Percentiles rank a stretch among this genome's conserved stretches.
phyloP scores from a whole-genome alignment of 2,797 vertebrate genomes.

The Gambelia wislizenii region DNA sequence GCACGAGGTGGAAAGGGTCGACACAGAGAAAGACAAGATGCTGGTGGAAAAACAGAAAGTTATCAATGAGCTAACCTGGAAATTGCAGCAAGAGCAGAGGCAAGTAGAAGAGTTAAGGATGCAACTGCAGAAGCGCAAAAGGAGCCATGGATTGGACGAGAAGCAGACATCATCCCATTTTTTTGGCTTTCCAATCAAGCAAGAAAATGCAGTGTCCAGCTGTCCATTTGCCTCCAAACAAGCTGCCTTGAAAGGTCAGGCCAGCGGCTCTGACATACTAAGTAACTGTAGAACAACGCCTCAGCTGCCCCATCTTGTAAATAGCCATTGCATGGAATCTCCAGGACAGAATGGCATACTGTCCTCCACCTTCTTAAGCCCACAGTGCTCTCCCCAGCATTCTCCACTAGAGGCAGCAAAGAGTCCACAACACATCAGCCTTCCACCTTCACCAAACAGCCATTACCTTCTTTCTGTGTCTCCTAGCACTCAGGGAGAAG shows the following conservation, averaged over 20 bases:
- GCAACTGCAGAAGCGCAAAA: slow-evolving; percentile 94
- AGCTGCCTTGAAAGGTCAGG: slow-evolving; percentile 76
- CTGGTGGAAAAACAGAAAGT: slow-evolving; percentile 98
- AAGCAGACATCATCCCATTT: slow-evolving; percentile 81
- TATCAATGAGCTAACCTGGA: slow-evolving; percentile 98
- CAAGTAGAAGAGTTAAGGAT: slow-evolving; percentile 95
- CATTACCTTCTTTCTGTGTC: slow-evolving; percentile 85
- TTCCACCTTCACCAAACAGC: slow-evolving; percentile 89
- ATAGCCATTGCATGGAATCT: slow-evolving; percentile 74
- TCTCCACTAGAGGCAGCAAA: slow-evolving; percentile 86
- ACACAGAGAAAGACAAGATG: slow-evolving; percentile 98
- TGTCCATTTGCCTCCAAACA: slow-evolving; percentile 91
- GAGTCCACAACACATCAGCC: slow-evolving; percentile 89
- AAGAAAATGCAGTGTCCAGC: slow-evolving; percentile 89
- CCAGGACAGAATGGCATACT: slow-evolving; percentile 80
- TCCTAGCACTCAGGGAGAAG: slow-evolving; percentile 81
- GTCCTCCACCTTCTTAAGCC: slow-evolving; percentile 92
- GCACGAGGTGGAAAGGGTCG: slow-evolving; percentile 83
- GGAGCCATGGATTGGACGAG: slow-evolving; percentile 83
- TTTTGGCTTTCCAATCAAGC: slow-evolving; percentile 89
- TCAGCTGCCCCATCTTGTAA: slow-evolving; percentile 75
- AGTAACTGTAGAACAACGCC: slow-evolving; percentile 77
- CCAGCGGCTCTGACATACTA: slow-evolving; percentile 79
- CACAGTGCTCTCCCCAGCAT: slow-evolving; percentile 94
- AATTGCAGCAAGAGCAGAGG: slow-evolving; percentile 95